Evolutionary conservation across 2,113 vertebrate genomes (phyloP), one percentile per base, ranked within the genome.

Genomic region (Anser brachyrhynchus): DNA sequence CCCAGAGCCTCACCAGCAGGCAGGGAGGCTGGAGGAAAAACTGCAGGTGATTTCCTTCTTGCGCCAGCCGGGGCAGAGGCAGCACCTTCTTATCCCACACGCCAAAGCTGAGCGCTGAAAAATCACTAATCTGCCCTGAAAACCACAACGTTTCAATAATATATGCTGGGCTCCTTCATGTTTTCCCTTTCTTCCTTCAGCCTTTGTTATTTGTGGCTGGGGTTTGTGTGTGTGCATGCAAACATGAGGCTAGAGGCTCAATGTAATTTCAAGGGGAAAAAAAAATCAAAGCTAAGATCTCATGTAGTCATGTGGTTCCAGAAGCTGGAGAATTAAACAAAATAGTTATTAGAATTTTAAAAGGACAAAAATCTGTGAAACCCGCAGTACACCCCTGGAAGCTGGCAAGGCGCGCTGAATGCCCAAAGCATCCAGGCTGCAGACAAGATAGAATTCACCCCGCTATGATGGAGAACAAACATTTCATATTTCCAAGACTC

Each of bases 101-200:
- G 64, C 67, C 76, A 41, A 33, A 80, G 58, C 75, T 52, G 72
- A 88, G n/a, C 76, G 9, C 3, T 35, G 83, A 88, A 87, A 84
- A 81, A 94, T 94, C 67, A 43, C 86, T 77, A 26, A 41, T 39
- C 73, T 89, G 69, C 46, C 77, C 77, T 21, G 80, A 28, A 89
- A 92, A 49, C 78, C 78, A 6, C 89, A 51, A 62, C 55, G 7
- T 61, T 62, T 84, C 31, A 70, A 77, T 74, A 77, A 86, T 33
- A 13, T 6, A n/a, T 54, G 33, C 69, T 59, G 59, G 25, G 29
- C 11, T 92, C 64, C 86, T 89, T 84, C 89, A 80, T 52, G 31
- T 64, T 55, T 83, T 85, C 58, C 28, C 54, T 90, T 75, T 72
- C 37, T 64, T 75, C 70, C 70, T 52, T 35, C 67, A 90, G 69